Conservation (phyloP, 2,113 vertebrate genomes). For the Hylia prasina region DNA sequence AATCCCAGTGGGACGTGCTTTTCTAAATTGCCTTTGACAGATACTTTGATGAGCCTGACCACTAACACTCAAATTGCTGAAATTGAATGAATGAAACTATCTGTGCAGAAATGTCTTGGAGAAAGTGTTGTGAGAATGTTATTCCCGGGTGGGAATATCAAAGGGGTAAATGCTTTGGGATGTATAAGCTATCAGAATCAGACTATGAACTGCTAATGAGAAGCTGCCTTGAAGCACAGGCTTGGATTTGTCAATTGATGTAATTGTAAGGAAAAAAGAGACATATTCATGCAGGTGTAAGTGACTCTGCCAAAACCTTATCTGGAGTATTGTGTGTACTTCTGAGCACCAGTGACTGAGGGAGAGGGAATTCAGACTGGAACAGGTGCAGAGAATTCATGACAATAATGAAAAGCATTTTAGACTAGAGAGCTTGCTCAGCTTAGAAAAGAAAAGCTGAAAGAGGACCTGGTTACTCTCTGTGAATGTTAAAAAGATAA, state of each 20-base stretch:
- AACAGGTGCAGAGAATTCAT: conserved; percentile 21
- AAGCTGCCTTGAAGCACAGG: background rate
- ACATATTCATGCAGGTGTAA: background rate
- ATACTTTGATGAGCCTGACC: background rate
- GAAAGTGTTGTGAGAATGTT: background rate
- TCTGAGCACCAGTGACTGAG: background rate
- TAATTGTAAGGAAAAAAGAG: background rate
- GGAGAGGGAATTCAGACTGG: background rate
- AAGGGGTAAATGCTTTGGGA: background rate
- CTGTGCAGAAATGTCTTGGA: background rate
- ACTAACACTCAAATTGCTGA: background rate
- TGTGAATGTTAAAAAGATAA: background rate
- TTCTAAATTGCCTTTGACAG: background rate
- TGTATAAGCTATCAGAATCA: background rate
- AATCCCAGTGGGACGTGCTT: background rate
- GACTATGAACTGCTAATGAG: background rate
- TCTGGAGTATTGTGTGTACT: background rate
- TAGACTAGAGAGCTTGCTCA: background rate
- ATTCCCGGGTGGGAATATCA: background rate
- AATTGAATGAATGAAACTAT: background rate
- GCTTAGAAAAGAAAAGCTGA: background rate
- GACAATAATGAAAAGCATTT: background rate
- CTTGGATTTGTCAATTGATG: background rate
- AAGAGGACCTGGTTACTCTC: background rate
- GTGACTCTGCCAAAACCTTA: conserved; percentile 8